Base-by-base conservation (phyloP, 2,888 invertebrate species). In the Drosophila leonis region DNA sequence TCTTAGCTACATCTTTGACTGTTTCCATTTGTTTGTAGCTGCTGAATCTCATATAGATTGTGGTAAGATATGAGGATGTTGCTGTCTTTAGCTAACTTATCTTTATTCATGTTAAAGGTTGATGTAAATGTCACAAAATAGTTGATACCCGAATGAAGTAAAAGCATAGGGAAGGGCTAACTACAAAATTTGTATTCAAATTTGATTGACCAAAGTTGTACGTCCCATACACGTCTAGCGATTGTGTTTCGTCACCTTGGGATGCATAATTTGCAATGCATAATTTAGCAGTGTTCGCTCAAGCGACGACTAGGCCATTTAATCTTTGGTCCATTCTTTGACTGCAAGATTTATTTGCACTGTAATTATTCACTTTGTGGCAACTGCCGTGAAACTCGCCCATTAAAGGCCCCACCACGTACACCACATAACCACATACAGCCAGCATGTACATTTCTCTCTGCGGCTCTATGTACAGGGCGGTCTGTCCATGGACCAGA, bases 311-410 rank as follows among this genome's bases (percentile, higher is more conserved):
- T 33, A 49, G 49, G 18, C 49, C 49, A 52, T 35, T 52, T 35
- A 27, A 65, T 63, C 65, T 56, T 41, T 65, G 35, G 52, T 44
- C 56, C 59, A 51, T 41, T 51, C 57, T 20, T 41, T 20, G 60
- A 55, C 48, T 48, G 72, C 61, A 80, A 82, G 88, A 89, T 88
- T 84, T 90, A 89, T 89, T 86, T 83, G 75, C 78, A 75, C 80
- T 80, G 89, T 82, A 89, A 90, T 90, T 89, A 89, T 86, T 89
- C 86, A 88, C 82, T 83, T 83, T 88, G 78, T 54, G 69, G 78
- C 69, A 74, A 74, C 78, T 74, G 80, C 88, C 71, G 79, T 82
- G 84, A 78, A 83, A 81, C 78, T 83, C 39, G 81, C 65, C 87
- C 83, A 82, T 87, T 87, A 75, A 87, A 78, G 60, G 76, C 60